Conservation (phyloP, 2,113 vertebrate species). For the Gnathonemus longibarbis region DNA sequence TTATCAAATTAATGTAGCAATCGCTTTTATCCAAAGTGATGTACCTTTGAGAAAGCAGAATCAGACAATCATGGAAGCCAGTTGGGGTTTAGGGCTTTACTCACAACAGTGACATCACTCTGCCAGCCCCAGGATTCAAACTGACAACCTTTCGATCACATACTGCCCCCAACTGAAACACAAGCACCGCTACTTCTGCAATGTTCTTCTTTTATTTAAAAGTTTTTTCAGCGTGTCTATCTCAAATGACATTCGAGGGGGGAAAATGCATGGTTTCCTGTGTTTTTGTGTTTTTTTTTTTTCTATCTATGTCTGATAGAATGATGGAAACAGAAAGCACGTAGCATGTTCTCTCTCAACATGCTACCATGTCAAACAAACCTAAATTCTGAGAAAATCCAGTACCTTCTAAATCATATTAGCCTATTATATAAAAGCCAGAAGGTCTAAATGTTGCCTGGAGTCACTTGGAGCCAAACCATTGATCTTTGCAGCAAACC, state of each 20-base stretch:
- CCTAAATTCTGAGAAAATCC: conserved; percentile 18
- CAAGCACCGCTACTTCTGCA: background rate
- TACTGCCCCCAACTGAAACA: background rate
- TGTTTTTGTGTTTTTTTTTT: background rate
- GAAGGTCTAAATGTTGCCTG: conserved; percentile 17
- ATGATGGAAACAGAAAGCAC: conserved; percentile 25
- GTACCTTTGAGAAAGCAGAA: background rate
- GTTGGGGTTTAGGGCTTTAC: background rate
- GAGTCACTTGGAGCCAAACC: background rate
- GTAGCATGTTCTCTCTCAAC: conserved; percentile 22
- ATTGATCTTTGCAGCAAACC: conserved; percentile 24
- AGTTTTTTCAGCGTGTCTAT: background rate
- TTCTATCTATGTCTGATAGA: background rate
- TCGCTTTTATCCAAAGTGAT: background rate
- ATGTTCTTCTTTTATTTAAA: background rate
- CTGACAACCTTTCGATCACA: background rate
- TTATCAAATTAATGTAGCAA: background rate
- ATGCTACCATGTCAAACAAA: conserved; percentile 26
- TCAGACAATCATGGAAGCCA: background rate
- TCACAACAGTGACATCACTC: background rate
- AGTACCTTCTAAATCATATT: conserved; percentile 18
- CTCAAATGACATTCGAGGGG: background rate
- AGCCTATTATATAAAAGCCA: conserved; percentile 27
- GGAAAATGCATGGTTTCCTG: background rate
- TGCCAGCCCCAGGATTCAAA: background rate